Percentiles rank a stretch among this genome's conserved stretches.
Evolutionary conservation across 92 coral and sea anemone genomes (phyloP).

Genomic region (Galaxea fascicularis): DNA sequence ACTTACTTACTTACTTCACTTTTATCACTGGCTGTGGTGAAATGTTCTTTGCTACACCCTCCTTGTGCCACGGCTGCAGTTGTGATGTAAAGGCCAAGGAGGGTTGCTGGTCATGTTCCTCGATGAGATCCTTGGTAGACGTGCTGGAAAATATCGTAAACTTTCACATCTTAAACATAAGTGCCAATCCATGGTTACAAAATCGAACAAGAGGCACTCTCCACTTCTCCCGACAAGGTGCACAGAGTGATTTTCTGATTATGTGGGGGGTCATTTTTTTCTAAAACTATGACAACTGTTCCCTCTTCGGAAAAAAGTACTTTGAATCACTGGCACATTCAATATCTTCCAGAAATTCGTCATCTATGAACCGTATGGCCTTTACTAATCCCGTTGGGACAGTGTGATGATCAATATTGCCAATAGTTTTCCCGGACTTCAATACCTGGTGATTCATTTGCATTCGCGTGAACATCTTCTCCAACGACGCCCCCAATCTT

Average conservation of each 20-base stretch:
- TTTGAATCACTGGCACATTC: constrained; percentile 44
- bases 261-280: constrained; percentile 68
- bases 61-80: constrained; percentile 28
- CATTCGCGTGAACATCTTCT: constrained; percentile 45
- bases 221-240: constrained; percentile 49
- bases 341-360: constrained; percentile 43
- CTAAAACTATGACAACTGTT: constrained; percentile 56
- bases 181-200: constrained; percentile 49
- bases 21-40: constrained; percentile 51
- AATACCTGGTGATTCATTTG: constrained; percentile 41
- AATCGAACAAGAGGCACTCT: constrained; percentile 48
- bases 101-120: constrained; percentile 20
- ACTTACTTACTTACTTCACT: no score
- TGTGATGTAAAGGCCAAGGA: not conserved
- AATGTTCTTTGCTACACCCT: constrained; percentile 14
- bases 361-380: constrained; percentile 48
- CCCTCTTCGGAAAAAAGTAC: constrained; percentile 24
- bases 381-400: constrained; percentile 51
- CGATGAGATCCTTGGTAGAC: constrained; percentile 46
- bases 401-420: constrained; percentile 18
- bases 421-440: constrained; percentile 51
- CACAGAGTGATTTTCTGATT: constrained; percentile 36
- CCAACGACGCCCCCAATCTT: constrained; percentile 40
- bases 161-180: constrained; percentile 73
- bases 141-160: constrained; percentile 63